Evolutionary conservation across 2,797 vertebrate species (phyloP).

Genomic region (Gymnocypris eckloni): DNA sequence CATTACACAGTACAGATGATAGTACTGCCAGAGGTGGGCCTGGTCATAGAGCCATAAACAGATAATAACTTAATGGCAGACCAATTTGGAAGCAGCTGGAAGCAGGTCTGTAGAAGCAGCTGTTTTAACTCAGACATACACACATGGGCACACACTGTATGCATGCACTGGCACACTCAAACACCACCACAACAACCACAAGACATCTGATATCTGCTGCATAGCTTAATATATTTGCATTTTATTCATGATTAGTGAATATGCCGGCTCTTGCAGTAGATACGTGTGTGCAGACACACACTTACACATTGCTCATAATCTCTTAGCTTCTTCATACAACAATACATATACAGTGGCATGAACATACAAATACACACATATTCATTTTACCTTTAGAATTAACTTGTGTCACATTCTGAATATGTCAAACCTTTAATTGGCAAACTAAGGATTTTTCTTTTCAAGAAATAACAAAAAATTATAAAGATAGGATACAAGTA

Average conservation of each 20-base stretch:
- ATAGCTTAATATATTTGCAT: conserved; percentile 39
- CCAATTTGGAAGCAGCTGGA: conserved; percentile 91
- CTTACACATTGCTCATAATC: conserved; percentile 1
- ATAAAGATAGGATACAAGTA: background rate
- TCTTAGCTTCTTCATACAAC: background rate
- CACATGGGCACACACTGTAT: conserved; percentile 29
- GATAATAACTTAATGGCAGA: conserved; percentile 89
- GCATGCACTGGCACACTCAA: conserved; percentile 50
- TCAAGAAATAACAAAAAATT: background rate
- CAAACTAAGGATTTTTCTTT: background rate
- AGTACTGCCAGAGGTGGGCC: conserved; percentile 75
- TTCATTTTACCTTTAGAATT: background rate
- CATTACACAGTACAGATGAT: conserved; percentile 63
- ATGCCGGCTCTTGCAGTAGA: background rate
- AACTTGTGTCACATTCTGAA: background rate
- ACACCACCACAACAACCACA: conserved; percentile 45
- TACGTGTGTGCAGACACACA: conserved; percentile 27
- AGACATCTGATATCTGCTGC: conserved; percentile 29
- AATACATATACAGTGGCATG: background rate
- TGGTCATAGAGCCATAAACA: conserved; percentile 80
- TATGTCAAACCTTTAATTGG: background rate
- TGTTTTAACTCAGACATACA: conserved; percentile 77
- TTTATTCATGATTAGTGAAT: conserved; percentile 36
- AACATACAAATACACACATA: background rate
- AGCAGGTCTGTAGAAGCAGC: conserved; percentile 82